Conservation (phyloP, 2,888 invertebrate species). For the Parnassius smintheus region DNA sequence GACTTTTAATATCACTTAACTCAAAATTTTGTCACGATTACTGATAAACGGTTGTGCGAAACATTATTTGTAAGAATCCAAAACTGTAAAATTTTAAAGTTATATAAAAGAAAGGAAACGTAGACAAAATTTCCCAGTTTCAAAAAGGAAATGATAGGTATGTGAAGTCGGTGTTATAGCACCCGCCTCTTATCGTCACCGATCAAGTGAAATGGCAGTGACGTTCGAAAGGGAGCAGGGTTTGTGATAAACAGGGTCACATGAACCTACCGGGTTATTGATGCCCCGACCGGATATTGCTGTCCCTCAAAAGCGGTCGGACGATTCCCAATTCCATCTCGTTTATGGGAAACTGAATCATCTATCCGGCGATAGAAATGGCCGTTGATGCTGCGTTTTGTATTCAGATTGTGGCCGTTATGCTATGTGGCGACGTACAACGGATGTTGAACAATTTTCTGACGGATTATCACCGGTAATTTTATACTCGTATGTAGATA, state of each 20-base stretch:
- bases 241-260: slow-evolving; percentile 31
- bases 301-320: slow-evolving; percentile 18
- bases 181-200: slow-evolving; percentile 9
- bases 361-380: slow-evolving; percentile 15
- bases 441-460: slow-evolving; percentile 6
- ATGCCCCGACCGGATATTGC: slow-evolving; percentile 25
- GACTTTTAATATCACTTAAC: too few relatives aligned
- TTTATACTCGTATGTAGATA: background rate
- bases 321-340: slow-evolving; percentile 15
- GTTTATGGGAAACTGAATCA: slow-evolving; percentile 19
- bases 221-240: slow-evolving; percentile 20
- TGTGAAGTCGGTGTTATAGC: slow-evolving; percentile 4
- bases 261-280: slow-evolving; percentile 30
- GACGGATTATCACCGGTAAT: background rate
- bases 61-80: too few relatives aligned
- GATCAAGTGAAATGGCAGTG: slow-evolving; percentile 17
- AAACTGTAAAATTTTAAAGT: too few relatives aligned
- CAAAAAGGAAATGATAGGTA: too few relatives aligned
- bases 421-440: slow-evolving; percentile 1
- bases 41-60: too few relatives aligned
- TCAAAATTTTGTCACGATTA: too few relatives aligned
- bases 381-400: slow-evolving; percentile 7
- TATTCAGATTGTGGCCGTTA: slow-evolving; percentile 10
- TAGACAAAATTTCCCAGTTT: too few relatives aligned
- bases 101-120: too few relatives aligned